Percentiles rank a stretch among this genome's conserved stretches.
Evolutionary conservation across 2,797 vertebrate genomes (phyloP).

Genomic region (Heliangelus exortis): DNA sequence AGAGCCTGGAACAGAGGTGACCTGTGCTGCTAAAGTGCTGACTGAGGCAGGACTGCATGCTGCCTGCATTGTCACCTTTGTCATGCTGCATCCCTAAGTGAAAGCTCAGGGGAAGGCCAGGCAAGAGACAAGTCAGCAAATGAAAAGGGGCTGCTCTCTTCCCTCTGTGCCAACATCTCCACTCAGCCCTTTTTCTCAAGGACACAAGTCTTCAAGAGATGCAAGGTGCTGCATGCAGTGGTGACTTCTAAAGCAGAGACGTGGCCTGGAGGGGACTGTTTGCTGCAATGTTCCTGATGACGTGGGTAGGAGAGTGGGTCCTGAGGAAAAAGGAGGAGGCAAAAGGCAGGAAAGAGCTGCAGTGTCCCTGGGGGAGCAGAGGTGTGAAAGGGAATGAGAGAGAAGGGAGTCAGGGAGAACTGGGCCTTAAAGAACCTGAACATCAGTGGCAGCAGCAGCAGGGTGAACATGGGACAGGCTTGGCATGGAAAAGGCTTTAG

Average conservation of each 20-base stretch:
- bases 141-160: neutral
- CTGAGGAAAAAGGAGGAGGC: neutral
- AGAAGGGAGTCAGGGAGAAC: neutral
- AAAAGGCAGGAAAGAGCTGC: neutral
- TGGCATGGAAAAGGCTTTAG: neutral
- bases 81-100: neutral
- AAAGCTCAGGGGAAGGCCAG: neutral
- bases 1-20: constrained; percentile 31
- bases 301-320: neutral
- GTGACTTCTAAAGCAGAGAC: neutral
- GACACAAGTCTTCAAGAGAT: neutral
- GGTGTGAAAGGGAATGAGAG: neutral
- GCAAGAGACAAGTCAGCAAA: constrained; percentile 25
- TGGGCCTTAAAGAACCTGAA: neutral
- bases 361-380: neutral
- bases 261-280: neutral
- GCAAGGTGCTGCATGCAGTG: neutral
- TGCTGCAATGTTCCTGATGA: neutral
- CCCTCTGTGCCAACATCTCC: neutral
- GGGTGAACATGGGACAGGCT: neutral
- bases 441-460: neutral
- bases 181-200: constrained; percentile 32
- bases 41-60: constrained; percentile 15
- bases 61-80: constrained; percentile 32
- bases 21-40: constrained; percentile 24